phyloP scores from a whole-genome alignment of 2,113 vertebrate species.

The Hiodon alosoides region DNA sequence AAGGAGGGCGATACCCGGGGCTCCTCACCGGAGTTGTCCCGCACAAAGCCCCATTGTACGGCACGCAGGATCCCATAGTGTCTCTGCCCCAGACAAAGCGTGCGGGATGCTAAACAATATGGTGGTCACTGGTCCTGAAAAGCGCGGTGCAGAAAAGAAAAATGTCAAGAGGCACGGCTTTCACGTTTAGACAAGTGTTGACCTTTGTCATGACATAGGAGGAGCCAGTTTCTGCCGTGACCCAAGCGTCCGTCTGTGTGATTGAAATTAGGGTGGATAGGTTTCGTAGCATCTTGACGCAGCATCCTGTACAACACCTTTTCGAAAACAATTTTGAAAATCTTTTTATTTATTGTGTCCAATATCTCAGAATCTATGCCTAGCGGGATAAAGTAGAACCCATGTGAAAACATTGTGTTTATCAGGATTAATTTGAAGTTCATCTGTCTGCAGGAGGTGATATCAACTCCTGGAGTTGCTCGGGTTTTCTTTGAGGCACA shows the following conservation, averaged over 20 bases:
- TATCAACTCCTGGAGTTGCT: too few species aligned
- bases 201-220: not conserved
- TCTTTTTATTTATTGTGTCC: too few species aligned
- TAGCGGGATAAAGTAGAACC: too few species aligned
- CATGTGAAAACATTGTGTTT: too few species aligned
- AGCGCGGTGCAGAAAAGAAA: constrained; percentile 16
- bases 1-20: constrained; percentile 31
- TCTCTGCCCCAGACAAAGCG: not conserved
- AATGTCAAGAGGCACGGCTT: constrained; percentile 15
- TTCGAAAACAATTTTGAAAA: too few species aligned
- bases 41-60: constrained; percentile 53
- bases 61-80: constrained; percentile 14
- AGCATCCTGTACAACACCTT: not conserved
- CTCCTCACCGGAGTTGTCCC: constrained; percentile 38
- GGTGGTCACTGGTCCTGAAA: constrained; percentile 34
- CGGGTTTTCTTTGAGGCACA: too few species aligned
- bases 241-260: not conserved
- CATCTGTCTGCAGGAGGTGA: too few species aligned
- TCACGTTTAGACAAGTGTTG: constrained; percentile 12
- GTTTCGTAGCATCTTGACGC: not conserved
- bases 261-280: not conserved
- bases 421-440: too few species aligned
- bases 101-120: constrained; percentile 33
- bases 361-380: too few species aligned
- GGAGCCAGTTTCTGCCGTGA: not conserved